Percentiles rank a stretch among this genome's conserved stretches.
These are phyloP conservation scores for Aplodontia rufa DNA, from an alignment of 2,113 vertebrate species.

Conservation along the genomic window DNA sequence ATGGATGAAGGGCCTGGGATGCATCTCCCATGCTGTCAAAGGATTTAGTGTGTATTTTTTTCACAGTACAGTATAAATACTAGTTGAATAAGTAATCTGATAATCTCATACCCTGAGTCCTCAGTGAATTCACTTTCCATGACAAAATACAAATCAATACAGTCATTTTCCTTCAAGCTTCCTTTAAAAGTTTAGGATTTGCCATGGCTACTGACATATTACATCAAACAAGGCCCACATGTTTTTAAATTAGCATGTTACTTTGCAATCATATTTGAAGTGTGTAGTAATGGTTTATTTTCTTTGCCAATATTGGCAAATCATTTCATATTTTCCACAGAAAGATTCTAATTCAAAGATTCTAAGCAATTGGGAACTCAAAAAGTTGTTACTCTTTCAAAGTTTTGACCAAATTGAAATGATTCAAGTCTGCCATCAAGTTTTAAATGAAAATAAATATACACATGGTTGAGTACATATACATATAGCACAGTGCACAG, in stretches of 20 bases:
- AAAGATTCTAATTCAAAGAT: constrained; percentile 38
- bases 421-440: not conserved
- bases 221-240: not conserved
- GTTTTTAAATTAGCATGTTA: not conserved
- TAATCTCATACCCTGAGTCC: not conserved
- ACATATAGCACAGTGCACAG: not conserved
- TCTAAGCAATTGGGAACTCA: not conserved
- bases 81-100: not conserved
- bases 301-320: constrained; percentile 9
- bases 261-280: not conserved
- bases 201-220: not conserved
- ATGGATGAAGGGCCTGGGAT: not conserved
- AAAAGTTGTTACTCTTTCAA: not conserved
- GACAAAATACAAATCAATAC: not conserved
- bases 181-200: not conserved
- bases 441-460: constrained; percentile 28
- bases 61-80: not conserved
- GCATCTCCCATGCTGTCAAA: not conserved
- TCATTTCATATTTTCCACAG: not conserved
- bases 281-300: constrained; percentile 29
- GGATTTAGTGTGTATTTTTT: not conserved
- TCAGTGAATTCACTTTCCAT: not conserved
- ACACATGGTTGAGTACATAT: not conserved
- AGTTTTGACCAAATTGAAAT: not conserved
- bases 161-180: not conserved